phyloP scores from a whole-genome alignment of 2,113 vertebrate species.

The Nycticryphes semicollaris region DNA sequence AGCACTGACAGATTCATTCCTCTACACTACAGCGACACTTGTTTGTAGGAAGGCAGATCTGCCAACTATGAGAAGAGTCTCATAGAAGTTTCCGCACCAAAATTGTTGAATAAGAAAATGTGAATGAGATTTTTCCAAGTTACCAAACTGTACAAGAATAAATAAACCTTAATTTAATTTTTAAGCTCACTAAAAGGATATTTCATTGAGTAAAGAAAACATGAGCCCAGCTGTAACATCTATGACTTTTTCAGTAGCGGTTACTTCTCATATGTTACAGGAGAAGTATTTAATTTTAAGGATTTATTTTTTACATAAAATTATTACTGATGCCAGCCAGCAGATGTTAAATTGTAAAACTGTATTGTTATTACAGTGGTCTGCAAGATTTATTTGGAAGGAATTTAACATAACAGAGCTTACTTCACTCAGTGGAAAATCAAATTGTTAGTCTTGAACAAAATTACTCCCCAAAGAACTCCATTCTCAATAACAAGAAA shows the following conservation, averaged over 20 bases:
- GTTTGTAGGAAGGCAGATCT: neutral
- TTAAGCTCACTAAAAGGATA: neutral
- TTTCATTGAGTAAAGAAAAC: neutral
- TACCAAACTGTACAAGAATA: neutral
- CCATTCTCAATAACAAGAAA: conserved; percentile 2
- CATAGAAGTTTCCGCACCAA: neutral
- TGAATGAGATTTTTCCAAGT: neutral
- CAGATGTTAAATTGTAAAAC: conserved; percentile 26
- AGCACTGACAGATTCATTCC: neutral
- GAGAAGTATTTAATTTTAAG: conserved; percentile 15
- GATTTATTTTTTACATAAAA: conserved; percentile 19
- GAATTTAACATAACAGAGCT: neutral
- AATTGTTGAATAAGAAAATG: neutral
- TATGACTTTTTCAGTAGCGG: neutral
- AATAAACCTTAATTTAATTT: neutral
- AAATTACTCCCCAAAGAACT: conserved; percentile 10
- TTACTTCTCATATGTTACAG: neutral
- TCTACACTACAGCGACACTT: neutral
- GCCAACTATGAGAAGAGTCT: neutral
- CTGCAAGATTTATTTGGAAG: conserved; percentile 12
- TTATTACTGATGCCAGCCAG: neutral
- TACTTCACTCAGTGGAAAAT: neutral
- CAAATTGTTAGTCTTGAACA: neutral
- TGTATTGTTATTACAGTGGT: neutral
- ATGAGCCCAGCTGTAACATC: neutral